A percentile compares a stretch with the other conserved stretches of the same genome.
Evolutionary conservation across 2,113 vertebrate species (phyloP).

Genomic region (Jacana jacana): DNA sequence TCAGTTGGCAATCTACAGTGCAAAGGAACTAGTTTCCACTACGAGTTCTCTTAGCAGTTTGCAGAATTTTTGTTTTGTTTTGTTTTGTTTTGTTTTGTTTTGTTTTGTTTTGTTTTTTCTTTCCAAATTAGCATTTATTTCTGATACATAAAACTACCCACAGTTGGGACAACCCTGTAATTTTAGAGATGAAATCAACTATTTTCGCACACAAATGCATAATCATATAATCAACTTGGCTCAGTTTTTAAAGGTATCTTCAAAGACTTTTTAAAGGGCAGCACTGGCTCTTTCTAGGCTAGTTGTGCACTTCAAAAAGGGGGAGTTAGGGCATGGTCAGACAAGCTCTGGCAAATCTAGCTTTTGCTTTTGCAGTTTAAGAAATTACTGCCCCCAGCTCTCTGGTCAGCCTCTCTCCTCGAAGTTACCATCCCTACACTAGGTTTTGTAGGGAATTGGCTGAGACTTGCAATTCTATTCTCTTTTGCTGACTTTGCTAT

Average conservation of each 20-base stretch:
- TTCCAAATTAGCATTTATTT: not conserved
- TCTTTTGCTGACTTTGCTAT: not conserved
- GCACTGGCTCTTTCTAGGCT: not conserved
- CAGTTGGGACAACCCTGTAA: not conserved
- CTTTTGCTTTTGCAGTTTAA: not conserved
- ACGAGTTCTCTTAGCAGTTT: not conserved
- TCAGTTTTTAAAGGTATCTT: slow-evolving; percentile 18
- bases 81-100: not conserved
- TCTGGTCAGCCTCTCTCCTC: not conserved
- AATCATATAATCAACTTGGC: not conserved
- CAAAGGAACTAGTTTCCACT: not conserved
- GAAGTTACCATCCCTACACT: not conserved
- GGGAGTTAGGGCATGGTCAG: not conserved
- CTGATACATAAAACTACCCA: not conserved
- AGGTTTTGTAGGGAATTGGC: not conserved
- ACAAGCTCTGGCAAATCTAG: not conserved
- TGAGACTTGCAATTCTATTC: not conserved
- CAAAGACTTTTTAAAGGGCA: slow-evolving; percentile 10
- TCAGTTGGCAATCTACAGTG: not conserved
- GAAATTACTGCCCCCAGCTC: not conserved
- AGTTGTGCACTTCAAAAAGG: not conserved
- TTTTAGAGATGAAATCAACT: not conserved
- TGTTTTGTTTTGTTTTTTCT: not conserved
- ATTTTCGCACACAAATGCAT: not conserved
- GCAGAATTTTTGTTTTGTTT: not conserved